Conservation (phyloP, 2,888 invertebrate genomes). For the Philonicus albiceps region DNA sequence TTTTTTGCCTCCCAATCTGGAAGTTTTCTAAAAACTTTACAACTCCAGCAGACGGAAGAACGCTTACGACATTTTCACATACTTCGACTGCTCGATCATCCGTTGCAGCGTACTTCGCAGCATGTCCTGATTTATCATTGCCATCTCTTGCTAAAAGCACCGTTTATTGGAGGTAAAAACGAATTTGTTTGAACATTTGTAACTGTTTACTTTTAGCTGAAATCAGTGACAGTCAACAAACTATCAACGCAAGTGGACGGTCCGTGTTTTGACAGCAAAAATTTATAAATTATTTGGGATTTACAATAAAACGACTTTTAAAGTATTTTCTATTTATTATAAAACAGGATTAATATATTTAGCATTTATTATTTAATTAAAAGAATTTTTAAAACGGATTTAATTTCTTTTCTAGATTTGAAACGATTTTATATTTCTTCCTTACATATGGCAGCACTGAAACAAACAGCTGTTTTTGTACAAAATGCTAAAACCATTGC, state of each 20-base stretch:
- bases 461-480: neutral
- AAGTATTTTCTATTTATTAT: neutral
- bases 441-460: neutral
- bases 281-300: neutral
- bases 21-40: neutral
- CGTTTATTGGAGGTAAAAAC: neutral
- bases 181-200: conserved; percentile 6
- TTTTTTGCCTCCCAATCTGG: neutral
- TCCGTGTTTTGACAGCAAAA: neutral
- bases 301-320: neutral
- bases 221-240: neutral
- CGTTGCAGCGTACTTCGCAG: conserved; percentile 54
- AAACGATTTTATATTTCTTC: neutral
- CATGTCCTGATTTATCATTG: conserved; percentile 50
- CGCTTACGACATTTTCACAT: conserved; percentile 47
- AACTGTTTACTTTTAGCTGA: neutral
- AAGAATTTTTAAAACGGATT: no score
- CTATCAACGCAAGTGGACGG: neutral
- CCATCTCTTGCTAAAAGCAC: neutral
- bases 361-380: no score
- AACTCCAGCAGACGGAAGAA: neutral
- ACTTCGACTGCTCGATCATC: conserved; percentile 57
- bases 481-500: neutral
- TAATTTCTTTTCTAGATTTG: neutral
- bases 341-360: no score